phyloP scores from a whole-genome alignment of 2,888 invertebrate species.

The Brenthis hecate region DNA sequence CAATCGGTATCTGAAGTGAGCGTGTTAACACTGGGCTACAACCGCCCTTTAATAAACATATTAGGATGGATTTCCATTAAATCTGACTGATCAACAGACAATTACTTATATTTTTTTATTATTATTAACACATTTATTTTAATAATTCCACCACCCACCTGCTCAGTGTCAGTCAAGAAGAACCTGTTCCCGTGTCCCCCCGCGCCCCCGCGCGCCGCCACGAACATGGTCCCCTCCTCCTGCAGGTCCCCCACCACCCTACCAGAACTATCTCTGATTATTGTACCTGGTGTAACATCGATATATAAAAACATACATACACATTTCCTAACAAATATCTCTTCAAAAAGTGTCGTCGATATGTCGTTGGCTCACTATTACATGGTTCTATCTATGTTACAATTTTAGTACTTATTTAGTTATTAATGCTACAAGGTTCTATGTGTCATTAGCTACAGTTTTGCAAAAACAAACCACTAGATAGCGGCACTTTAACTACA shows the following conservation, averaged over 20 bases:
- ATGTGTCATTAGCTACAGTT: no score
- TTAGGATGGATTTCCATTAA: no score
- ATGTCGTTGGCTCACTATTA: neutral
- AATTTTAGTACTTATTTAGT: no score
- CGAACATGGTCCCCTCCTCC: slow-evolving; percentile 87
- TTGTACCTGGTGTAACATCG: slow-evolving; percentile 56
- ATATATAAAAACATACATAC: neutral
- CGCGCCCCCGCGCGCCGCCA: slow-evolving; percentile 96
- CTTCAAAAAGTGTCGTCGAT: neutral
- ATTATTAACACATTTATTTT: neutral
- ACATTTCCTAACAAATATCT: no score
- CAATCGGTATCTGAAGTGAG: neutral
- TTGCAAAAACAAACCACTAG: no score
- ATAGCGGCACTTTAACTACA: no score
- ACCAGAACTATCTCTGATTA: slow-evolving; percentile 55
- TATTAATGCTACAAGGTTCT: no score
- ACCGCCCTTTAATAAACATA: neutral
- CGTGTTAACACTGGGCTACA: neutral
- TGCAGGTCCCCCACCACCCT: slow-evolving; percentile 61
- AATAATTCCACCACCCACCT: slow-evolving; percentile 58
- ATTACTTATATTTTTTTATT: no score
- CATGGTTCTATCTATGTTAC: no score
- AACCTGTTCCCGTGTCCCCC: slow-evolving; percentile 98
- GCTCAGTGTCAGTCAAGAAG: slow-evolving; percentile 90
- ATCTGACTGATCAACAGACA: neutral